phyloP scores from a whole-genome alignment of 2,797 vertebrate species.

The Oreochromis grahami region DNA sequence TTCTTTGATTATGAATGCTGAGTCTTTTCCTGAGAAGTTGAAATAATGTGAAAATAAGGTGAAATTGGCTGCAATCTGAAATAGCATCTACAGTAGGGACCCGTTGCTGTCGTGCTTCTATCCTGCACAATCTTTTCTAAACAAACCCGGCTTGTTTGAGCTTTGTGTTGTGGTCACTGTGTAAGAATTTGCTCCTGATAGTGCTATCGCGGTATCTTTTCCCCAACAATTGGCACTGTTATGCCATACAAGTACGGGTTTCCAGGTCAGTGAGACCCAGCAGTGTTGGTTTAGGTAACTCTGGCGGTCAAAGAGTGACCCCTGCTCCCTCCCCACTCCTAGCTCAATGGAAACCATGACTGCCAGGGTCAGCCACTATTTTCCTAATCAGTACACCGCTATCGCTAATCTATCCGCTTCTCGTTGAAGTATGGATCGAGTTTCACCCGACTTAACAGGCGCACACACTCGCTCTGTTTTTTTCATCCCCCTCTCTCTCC shows the following conservation, averaged over 20 bases:
- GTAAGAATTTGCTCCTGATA: slow-evolving; percentile 61
- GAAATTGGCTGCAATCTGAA: background rate
- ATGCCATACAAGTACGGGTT: slow-evolving; percentile 50
- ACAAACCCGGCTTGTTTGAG: slow-evolving; percentile 36
- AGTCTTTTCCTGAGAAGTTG: background rate
- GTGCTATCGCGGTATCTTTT: slow-evolving; percentile 47
- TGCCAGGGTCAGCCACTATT: slow-evolving; percentile 61
- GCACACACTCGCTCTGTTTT: background rate
- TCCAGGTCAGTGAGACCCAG: slow-evolving; percentile 66
- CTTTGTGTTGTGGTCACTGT: slow-evolving; percentile 48
- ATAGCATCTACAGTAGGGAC: slow-evolving; percentile 1
- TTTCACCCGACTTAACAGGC: slow-evolving; percentile 49
- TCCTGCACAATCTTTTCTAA: slow-evolving; percentile 10
- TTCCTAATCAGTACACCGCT: slow-evolving; percentile 70
- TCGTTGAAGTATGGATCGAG: slow-evolving; percentile 63
- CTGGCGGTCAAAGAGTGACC: slow-evolving; percentile 63
- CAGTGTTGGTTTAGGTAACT: slow-evolving; percentile 74
- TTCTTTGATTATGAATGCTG: slow-evolving; percentile 34
- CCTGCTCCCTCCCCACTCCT: slow-evolving; percentile 3
- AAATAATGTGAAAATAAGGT: slow-evolving; percentile 20
- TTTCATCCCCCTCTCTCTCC: slow-evolving; percentile 18
- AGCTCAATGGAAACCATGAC: slow-evolving; percentile 67
- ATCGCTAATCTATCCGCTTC: slow-evolving; percentile 67
- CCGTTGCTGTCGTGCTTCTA: background rate
- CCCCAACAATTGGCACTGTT: slow-evolving; percentile 55